phyloP scores from a whole-genome alignment of 2,888 invertebrate genomes.

The Habroteleia sp. region DNA sequence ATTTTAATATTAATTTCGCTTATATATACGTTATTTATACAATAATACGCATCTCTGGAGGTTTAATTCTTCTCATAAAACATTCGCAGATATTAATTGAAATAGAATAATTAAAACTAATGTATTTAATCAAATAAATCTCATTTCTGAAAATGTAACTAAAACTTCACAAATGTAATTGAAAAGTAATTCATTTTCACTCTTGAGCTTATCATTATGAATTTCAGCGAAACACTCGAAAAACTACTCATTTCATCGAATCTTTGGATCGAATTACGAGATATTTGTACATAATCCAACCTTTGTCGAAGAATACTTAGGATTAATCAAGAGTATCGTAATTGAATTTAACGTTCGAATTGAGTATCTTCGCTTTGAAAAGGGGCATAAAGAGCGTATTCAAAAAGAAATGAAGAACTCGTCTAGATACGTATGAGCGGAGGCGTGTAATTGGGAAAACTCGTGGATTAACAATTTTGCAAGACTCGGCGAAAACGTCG shows the following conservation, averaged over 20 bases:
- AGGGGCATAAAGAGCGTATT: constrained; percentile 68
- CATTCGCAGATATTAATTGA: too few relatives aligned
- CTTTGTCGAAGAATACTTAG: constrained; percentile 73
- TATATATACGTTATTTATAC: too few relatives aligned
- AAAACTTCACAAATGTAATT: neutral
- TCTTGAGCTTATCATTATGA: constrained; percentile 16
- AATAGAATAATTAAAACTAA: too few relatives aligned
- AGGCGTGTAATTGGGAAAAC: constrained; percentile 77
- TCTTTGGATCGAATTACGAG: constrained; percentile 18
- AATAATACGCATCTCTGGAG: too few relatives aligned
- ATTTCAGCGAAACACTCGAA: constrained; percentile 7
- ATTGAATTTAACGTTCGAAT: constrained; percentile 80
- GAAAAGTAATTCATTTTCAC: neutral
- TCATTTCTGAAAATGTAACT: too few relatives aligned
- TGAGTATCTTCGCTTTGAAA: constrained; percentile 81
- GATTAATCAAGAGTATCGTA: constrained; percentile 79
- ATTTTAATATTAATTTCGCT: too few relatives aligned
- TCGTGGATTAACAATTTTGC: constrained; percentile 80
- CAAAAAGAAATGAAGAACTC: constrained; percentile 60
- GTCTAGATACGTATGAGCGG: constrained; percentile 60
- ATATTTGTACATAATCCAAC: constrained; percentile 55
- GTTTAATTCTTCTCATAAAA: too few relatives aligned
- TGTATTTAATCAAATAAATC: too few relatives aligned
- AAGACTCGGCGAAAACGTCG: constrained; percentile 78
- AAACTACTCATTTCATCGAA: constrained; percentile 17